Evolutionary conservation across 1,140 invertebrate species (phyloP).

Genomic region (Drosophila subobscura): DNA sequence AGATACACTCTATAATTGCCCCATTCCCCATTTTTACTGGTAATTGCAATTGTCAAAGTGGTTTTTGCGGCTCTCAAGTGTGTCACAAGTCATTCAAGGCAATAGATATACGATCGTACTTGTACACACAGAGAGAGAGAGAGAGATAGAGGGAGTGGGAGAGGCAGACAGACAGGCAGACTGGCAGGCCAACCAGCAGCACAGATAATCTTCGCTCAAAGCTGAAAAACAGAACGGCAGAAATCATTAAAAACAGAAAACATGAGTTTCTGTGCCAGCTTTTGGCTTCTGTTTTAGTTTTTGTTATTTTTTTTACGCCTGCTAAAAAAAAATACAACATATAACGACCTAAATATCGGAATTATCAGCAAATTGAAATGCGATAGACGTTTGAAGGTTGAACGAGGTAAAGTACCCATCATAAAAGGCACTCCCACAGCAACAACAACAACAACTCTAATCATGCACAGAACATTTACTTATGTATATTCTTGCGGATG

Average conservation of each 20-base stretch:
- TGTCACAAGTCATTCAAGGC: conserved; percentile 51
- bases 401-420: background rate
- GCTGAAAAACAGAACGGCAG: too few relatives aligned
- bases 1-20: too few relatives aligned
- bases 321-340: conserved; percentile 26
- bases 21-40: too few relatives aligned
- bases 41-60: conserved; percentile 7
- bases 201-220: background rate
- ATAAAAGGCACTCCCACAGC: too few relatives aligned
- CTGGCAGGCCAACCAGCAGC: background rate
- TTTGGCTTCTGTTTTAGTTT: conserved; percentile 18
- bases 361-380: conserved; percentile 28
- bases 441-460: too few relatives aligned
- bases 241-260: conserved; percentile 3
- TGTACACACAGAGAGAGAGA: conserved; percentile 19
- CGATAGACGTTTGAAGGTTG: conserved; percentile 37
- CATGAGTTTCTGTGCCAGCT: too few relatives aligned
- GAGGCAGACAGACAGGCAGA: background rate
- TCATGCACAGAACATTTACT: too few relatives aligned
- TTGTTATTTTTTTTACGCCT: conserved; percentile 1
- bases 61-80: conserved; percentile 15
- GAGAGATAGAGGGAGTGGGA: background rate
- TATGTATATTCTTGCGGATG: too few relatives aligned
- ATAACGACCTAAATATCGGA: conserved; percentile 45
- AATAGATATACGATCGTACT: conserved; percentile 11